phyloP scores from a whole-genome alignment of 2,113 vertebrate genomes.

The Lampris incognitus region DNA sequence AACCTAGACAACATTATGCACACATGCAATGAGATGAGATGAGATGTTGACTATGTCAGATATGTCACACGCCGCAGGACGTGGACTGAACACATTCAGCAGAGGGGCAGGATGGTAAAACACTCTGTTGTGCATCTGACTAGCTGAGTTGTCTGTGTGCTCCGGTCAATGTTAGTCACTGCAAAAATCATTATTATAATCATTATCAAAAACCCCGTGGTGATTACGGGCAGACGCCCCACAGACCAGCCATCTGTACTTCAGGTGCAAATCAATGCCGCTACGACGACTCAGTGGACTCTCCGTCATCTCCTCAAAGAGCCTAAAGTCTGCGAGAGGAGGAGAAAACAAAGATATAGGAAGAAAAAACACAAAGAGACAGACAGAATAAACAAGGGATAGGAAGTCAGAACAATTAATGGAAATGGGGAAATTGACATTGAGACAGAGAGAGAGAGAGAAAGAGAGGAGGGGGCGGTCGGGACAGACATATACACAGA shows the following conservation, averaged over 20 bases:
- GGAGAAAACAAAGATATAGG: not conserved
- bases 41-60: not conserved
- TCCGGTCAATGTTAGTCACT: constrained; percentile 9
- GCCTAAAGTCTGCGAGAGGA: not conserved
- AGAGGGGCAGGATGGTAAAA: not conserved
- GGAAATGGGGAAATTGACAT: too few relatives aligned
- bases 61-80: constrained; percentile 11
- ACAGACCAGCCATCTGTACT: constrained; percentile 58
- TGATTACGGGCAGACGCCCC: constrained; percentile 42
- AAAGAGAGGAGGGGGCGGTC: not conserved
- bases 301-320: constrained; percentile 21
- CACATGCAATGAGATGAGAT: not conserved
- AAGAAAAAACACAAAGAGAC: not conserved
- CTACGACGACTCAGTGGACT: constrained; percentile 12
- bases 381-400: not conserved
- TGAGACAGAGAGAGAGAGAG: not conserved
- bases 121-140: constrained; percentile 31
- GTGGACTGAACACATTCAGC: constrained; percentile 3
- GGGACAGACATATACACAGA: too few relatives aligned
- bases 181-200: constrained; percentile 35
- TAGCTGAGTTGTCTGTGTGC: not conserved
- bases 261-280: constrained; percentile 58
- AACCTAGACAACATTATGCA: too few relatives aligned
- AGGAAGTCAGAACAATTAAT: too few relatives aligned
- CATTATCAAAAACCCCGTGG: constrained; percentile 46